Evolutionary conservation across 2,797 vertebrate species (phyloP), one percentile per base, ranked within the genome.

Genomic region (Labroides dimidiatus): DNA sequence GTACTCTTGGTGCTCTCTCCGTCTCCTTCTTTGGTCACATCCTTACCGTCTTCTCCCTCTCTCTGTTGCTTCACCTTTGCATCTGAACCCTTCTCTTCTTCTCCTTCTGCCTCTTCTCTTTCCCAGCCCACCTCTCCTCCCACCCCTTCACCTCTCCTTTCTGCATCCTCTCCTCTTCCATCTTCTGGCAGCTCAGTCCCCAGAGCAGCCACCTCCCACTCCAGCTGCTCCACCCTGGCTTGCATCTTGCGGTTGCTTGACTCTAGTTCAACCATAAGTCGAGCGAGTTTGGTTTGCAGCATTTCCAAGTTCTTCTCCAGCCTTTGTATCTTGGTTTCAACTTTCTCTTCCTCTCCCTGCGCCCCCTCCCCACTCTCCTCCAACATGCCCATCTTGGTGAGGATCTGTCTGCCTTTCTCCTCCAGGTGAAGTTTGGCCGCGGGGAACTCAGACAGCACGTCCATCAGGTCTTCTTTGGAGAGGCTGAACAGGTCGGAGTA

Each of bases 401-500:
- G 93, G 75, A 99, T 98, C 86, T 97, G 95, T 0, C 94, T 89
- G 54, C 97, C 97, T 77, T 96, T 98, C 85, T 96, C 96, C 80
- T 97, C 96, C 92, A 98, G 93, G 60, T 92, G 76, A 0, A 85
- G 67, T 39, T 96, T 96, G 85, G 97, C 97, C 0, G 89, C 82
- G 3, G 97, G 97, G 77, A 96, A 99, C 90, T 98, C 95, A 0
- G 90, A 92, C 39, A 99, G 90, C 41, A 96, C 96, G 17, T 96
- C 92, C 0, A 70, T 92, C 74, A 99, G 92, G 87, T 96, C 95
- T 80, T 98, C 97, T 89, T 98, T 99, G 72, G 95, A 95, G 58
- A 99, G 88, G 84, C 96, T 96, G 90, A 97, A 99, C 1, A 99
- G 93, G 89, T 99, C 97, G 0, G 97, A 97, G 84, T 96, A 94